A percentile compares a stretch with the other conserved stretches of the same genome.
phyloP scores from a whole-genome alignment of 2,888 invertebrate genomes.

The Harpagoxenus sublaevis region DNA sequence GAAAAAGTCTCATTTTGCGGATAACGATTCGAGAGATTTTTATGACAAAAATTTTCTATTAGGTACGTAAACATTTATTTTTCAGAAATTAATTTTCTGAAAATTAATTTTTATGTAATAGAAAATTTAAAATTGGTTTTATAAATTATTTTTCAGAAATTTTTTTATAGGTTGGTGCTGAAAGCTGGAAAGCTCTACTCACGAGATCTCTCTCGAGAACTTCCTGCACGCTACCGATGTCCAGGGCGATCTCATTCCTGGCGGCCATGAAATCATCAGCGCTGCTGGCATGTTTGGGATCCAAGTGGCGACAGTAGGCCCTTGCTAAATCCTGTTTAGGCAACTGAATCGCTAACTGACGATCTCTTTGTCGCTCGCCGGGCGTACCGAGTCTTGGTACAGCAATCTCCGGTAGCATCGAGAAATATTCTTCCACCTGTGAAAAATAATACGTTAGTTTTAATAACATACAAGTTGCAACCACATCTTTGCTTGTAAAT shows the following conservation, averaged over 20 bases:
- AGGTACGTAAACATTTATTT: no score
- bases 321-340: conserved; percentile 97
- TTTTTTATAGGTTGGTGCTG: conserved; percentile 67
- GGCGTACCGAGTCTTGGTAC: conserved; percentile 92
- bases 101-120: no score
- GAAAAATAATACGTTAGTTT: conserved; percentile 70
- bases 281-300: conserved; percentile 91
- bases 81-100: no score
- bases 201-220: conserved; percentile 81
- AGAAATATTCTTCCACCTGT: conserved; percentile 97
- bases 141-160: not conserved
- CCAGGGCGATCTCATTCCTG: conserved; percentile 97
- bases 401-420: conserved; percentile 91
- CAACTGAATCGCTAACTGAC: conserved; percentile 94
- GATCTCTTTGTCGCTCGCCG: conserved; percentile 93
- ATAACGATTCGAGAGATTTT: no score
- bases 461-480: not conserved
- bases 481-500: not conserved
- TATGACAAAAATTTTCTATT: no score
- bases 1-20: not conserved
- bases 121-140: no score
- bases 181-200: conserved; percentile 76
- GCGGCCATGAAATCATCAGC: conserved; percentile 98
- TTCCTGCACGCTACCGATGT: conserved; percentile 91
- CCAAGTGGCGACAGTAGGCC: conserved; percentile 95